Base-by-base conservation (phyloP, 2,888 invertebrate genomes). In the Xestia ashworthii region DNA sequence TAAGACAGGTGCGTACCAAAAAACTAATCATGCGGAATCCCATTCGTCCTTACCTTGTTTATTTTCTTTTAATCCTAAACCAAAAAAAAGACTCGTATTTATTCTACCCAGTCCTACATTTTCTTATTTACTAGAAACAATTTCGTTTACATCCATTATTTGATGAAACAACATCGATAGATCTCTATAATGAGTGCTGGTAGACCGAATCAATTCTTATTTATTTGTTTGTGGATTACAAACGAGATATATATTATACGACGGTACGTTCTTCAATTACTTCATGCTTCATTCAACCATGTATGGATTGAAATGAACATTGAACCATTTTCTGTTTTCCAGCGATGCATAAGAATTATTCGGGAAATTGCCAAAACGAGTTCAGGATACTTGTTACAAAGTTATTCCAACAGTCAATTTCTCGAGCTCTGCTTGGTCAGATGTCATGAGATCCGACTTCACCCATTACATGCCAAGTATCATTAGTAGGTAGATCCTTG, bases 261-360 rank as follows among this genome's bases (percentile, higher is more conserved):
- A 19, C 41, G 41, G 41, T 41, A 41, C 1, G 32, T 78, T 69
- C 55, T 81, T 74, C 69, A 71, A 76, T 74, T 78, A 81, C 71
- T 74, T 80, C 64, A 76, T 41, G 22, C 66, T 78, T 78, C 66
- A 62, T 74, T 46, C 73, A 71, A 72, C 72, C 62, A 25, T 62
- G 74, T 74, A 89, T 82, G 74, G 78, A 75, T 82, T 71, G 74
- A 80, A 85, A 88, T 85, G n/a, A 14, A 64, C n/a, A 81, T 84
- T 78, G 22, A 16, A 19, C 8, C 8, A 44, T 32, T 44, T 48
- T 60, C 22, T 25, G 16, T 16, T 3, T 55, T 53, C 22, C 50
- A 22, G 50, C 16, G 19, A 53, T 22, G 22, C 22, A 22, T 9
- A 22, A 22, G 22, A 22, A 32, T 2, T 32, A 32, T 32, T 32